Base-by-base conservation (phyloP, 2,797 vertebrate species). In the Intellagama lesueurii region DNA sequence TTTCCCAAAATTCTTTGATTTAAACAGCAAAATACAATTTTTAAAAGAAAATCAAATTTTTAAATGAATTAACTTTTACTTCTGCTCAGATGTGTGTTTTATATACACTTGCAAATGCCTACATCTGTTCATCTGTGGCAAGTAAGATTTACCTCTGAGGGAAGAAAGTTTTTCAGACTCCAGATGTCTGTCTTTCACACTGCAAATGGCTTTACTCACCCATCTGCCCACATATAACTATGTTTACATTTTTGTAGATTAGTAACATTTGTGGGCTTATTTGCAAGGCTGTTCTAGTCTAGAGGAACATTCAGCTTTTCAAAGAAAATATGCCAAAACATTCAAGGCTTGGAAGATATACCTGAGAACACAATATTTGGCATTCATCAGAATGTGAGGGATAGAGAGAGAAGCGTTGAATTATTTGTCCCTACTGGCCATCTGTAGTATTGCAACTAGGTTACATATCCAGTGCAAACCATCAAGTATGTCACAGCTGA, bases 401-500 rank as follows among this genome's bases (percentile, higher is more conserved):
- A 56, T 56, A 56, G 52, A 56, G 4, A 56, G 52, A 56, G 4
- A 32, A 7, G 11, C 24, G 19, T 85, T 60, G 91, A 86, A 35
- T 87, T 66, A 19, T 85, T 64, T 78, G 49, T 11, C 84, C 0
- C 86, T 89, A 81, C 64, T 86, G 81, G 60, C 28, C 52, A 1
- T 32, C 52, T 72, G 44, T 90, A 24, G 47, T 69, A 86, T 56
- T 69, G 24, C 64, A 44, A 64, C 52, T 49, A 76, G 7, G 40
- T 88, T 89, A 81, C 81, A 64, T 91, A 76, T 69, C 83, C 87
- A 91, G 84, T 5, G 16, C 77, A 44, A 5, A 1, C 1, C 68
- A 92, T 85, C 79, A 90, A 89, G 69, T 89, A 3, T 87, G 82
- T 89, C 44, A 56, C n/a, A 91, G 35, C 26, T 91, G 26, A 80